phyloP scores from a whole-genome alignment of 2,797 vertebrate species.

The Basileuterus tristriatus region DNA sequence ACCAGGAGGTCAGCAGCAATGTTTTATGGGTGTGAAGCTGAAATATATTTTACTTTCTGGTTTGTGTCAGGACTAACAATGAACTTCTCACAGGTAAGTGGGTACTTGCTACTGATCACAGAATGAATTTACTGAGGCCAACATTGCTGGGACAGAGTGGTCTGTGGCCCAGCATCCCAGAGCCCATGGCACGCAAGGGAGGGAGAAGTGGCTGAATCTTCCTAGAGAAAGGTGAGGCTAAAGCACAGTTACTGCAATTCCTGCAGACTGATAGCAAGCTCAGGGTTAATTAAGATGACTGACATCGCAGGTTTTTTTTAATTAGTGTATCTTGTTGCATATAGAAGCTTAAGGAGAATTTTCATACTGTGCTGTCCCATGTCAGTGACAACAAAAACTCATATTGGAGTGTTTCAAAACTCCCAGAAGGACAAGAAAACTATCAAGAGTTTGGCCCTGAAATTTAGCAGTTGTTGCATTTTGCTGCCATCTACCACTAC shows the following conservation, averaged over 20 bases:
- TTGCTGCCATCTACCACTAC: background rate
- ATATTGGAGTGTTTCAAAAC: background rate
- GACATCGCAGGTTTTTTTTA: background rate
- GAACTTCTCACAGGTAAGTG: background rate
- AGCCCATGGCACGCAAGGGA: rapidly evolving
- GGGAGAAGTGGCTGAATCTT: background rate
- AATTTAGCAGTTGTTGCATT: background rate
- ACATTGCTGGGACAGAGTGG: rapidly evolving
- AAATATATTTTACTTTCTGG: background rate
- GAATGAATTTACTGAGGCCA: background rate
- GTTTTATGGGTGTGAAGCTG: background rate
- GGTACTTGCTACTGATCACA: background rate
- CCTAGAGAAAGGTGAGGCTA: background rate
- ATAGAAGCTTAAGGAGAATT: background rate
- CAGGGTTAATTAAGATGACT: background rate
- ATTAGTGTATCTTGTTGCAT: background rate
- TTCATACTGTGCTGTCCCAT: background rate
- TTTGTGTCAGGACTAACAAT: background rate
- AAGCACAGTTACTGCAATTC: background rate
- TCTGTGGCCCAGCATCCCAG: background rate
- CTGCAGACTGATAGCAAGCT: background rate
- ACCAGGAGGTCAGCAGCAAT: background rate
- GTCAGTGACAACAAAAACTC: background rate
- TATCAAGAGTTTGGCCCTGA: background rate
- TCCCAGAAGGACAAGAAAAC: background rate